These are phyloP conservation scores for Erpetoichthys calabaricus DNA, from an alignment of 2,797 vertebrate species.

Conservation along the genomic window DNA sequence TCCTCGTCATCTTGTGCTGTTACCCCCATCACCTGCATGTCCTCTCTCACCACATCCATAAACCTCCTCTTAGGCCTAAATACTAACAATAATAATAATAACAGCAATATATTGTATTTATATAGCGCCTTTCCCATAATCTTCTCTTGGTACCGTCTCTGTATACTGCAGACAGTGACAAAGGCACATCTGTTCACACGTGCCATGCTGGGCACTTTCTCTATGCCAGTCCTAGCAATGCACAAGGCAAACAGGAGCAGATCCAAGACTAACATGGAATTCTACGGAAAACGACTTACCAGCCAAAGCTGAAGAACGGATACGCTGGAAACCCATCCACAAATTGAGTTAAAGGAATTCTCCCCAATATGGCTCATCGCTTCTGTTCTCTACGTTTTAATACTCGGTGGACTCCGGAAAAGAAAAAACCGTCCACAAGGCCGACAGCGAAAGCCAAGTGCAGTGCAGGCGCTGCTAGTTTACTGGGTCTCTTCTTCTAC, in stretches of 20 bases:
- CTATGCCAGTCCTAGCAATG: background rate
- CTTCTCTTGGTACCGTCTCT: too few relatives aligned
- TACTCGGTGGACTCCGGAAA: background rate
- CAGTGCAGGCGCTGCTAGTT: constrained; percentile 15
- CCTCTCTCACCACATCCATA: too few relatives aligned
- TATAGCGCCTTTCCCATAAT: too few relatives aligned
- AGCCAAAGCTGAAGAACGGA: constrained; percentile 23
- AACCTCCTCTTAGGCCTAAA: too few relatives aligned
- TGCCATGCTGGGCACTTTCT: too few relatives aligned
- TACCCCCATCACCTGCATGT: too few relatives aligned
- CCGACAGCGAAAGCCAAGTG: constrained; percentile 20
- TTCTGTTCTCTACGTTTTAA: constrained; percentile 15
- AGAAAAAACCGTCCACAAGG: constrained; percentile 1
- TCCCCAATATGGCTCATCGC: constrained; percentile 16
- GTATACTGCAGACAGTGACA: too few relatives aligned
- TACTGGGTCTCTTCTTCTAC: constrained; percentile 22
- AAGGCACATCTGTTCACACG: too few relatives aligned
- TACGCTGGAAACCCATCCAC: constrained; percentile 10
- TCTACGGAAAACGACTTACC: constrained; percentile 27
- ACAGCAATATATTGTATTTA: too few relatives aligned
- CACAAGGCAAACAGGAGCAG: background rate
- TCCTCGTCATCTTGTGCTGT: too few relatives aligned
- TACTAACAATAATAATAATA: too few relatives aligned
- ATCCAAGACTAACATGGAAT: background rate
- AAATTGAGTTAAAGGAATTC: background rate